Evolutionary conservation across 2,888 invertebrate species (phyloP), one percentile per base, ranked within the genome.

Genomic region (Plebejus anna): DNA sequence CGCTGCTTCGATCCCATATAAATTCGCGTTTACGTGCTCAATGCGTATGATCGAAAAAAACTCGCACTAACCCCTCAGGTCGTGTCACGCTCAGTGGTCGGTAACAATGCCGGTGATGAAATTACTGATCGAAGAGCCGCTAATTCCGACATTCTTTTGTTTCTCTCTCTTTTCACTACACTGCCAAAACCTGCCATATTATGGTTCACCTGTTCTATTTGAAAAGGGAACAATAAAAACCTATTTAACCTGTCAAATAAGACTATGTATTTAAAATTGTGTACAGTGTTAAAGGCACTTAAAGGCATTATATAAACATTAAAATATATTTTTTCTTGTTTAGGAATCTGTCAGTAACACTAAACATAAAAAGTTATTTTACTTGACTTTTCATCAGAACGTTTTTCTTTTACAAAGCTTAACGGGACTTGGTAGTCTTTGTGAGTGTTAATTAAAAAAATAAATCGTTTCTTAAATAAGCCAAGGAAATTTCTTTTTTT

Each of bases 71-170:
- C n/a, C n/a, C n/a, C n/a, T n/a, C 84, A 81, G 82, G 83, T 79
- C 83, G 84, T 85, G 87, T 88, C 89, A 90, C 90, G 91, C 86
- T 88, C 82, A 79, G 82, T 84, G 85, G 82, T 81, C 84, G 80
- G 81, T 83, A 84, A 92, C 90, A 91, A 92, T 88, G 83, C 80
- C 81, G 81, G 79, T 87, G 88, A 87, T 84, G 88, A 90, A 92
- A 90, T 90, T 89, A 90, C 82, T 81, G 81, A 82, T 78, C 79
- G 78, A 80, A 77, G 79, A 78, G 78, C 78, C 76, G 79, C 78
- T 70, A 79, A 73, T 73, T 73, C 51, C 2, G 73, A 38, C 36
- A 32, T 55, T 47, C 28, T 73, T 47, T 47, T 47, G 73, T 73
- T 51, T 51, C 9, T 51, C 51, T 51, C 13, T 51, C 51, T 51